Evolutionary conservation across 2,888 invertebrate species (phyloP), one percentile per base, ranked within the genome.

Genomic region (Tortricodes alternella): DNA sequence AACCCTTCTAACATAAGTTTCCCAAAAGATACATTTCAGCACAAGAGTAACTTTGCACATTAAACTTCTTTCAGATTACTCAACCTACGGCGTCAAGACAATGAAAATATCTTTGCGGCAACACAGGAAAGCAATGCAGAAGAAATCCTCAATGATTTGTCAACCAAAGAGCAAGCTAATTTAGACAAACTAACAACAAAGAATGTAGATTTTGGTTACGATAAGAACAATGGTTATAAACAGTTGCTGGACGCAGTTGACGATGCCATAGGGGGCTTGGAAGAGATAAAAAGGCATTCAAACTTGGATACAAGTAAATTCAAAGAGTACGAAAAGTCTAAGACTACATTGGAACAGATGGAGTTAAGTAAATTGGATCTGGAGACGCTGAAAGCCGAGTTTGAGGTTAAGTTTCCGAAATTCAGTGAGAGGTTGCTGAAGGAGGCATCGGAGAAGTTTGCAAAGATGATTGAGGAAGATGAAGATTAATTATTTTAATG

Each of bases 121-220:
- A 78, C 80, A 0, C 74, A 83, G 0, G 59, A 76, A 1, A 77
- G 79, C 0, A 72, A 83, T 0, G 67, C 78, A 0, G 62, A 76
- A 16, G 67, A 74, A 0, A 35, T 80, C 1, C 64, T 90, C 0
- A 61, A 66, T 7, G 64, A 82, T 1, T 61, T 90, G 0, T 67
- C 68, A 0, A 34, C 53, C 0, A 73, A 76, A 0, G 84, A 87
- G 61, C 76, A 85, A 57, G 65, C 69, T 0, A 76, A 69, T 35
- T 66, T 90, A 0, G 78, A 91, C 59, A 82, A 74, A 46, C 64
- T 91, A 0, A 72, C 81, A 19, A 76, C 81, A 0, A 84, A 80
- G 51, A 85, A 88, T 7, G 73, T 91, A 0, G 85, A 89, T 23
- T 83, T 90, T 44, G 91, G 90, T 0, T 88, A 79, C 46, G 64